These are phyloP conservation scores for Oscheius sp. DNA, from an alignment of 1,140 invertebrate species.

Conservation along the genomic window DNA sequence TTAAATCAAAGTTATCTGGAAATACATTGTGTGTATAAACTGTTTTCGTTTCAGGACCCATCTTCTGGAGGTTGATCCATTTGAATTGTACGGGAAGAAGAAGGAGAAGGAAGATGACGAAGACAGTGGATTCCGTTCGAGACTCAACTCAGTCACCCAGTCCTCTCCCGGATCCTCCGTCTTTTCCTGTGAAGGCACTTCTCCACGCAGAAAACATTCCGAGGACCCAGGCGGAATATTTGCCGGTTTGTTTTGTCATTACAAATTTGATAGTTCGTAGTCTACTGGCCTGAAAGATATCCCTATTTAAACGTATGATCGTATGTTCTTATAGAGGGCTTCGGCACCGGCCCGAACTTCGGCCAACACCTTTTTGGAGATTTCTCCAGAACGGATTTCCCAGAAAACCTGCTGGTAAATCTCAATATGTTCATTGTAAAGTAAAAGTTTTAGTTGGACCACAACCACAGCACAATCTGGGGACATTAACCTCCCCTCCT, in stretches of 20 bases:
- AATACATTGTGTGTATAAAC: too few species aligned
- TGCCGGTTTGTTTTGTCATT: too few species aligned
- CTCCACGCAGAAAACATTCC: neutral
- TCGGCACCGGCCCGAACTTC: neutral
- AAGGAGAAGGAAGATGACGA: conserved; percentile 42
- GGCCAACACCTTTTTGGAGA: neutral
- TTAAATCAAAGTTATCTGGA: too few species aligned
- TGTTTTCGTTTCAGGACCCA: too few species aligned
- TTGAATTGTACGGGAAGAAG: conserved; percentile 20
- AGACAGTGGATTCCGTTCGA: conserved; percentile 37
- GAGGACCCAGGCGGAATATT: neutral
- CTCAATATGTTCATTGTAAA: neutral
- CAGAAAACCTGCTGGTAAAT: neutral
- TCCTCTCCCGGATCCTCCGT: neutral
- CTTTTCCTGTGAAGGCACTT: neutral
- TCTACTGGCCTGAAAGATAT: too few species aligned
- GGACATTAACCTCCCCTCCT: neutral
- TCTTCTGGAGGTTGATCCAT: conserved; percentile 8
- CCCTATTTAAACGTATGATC: too few species aligned
- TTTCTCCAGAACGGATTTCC: neutral
- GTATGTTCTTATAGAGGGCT: too few species aligned
- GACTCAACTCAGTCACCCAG: conserved; percentile 33
- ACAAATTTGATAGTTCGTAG: too few species aligned
- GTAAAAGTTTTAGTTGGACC: too few species aligned
- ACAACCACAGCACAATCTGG: neutral